Percentiles rank a stretch among this genome's conserved stretches.
These are phyloP conservation scores for Canis aureus DNA, from an alignment of 2,113 vertebrate genomes.

Conservation along the genomic window DNA sequence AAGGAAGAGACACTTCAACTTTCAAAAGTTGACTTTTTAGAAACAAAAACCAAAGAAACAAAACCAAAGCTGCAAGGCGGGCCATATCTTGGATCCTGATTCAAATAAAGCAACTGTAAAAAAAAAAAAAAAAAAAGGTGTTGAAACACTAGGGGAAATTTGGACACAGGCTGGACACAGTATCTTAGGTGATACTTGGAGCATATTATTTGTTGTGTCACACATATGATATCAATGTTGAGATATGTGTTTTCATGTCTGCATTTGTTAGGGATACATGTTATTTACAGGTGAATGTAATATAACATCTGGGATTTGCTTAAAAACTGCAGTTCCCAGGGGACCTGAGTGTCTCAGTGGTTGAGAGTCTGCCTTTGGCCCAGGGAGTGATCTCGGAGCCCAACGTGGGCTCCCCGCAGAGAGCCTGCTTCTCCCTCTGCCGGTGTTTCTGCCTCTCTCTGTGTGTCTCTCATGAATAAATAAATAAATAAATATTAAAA, in stretches of 20 bases:
- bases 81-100: not conserved
- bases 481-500: no score
- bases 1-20: not conserved
- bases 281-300: not conserved
- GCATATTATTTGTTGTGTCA: not conserved
- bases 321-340: conserved; percentile 1
- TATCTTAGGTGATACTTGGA: not conserved
- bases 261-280: not conserved
- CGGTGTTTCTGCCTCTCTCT: no score
- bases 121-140: not conserved
- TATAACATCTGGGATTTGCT: not conserved
- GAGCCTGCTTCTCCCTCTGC: no score
- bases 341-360: no score
- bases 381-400: no score
- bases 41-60: not conserved
- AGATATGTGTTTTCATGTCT: not conserved
- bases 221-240: not conserved
- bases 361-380: no score
- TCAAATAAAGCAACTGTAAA: not conserved
- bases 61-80: not conserved
- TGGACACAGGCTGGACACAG: not conserved
- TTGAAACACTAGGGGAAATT: not conserved
- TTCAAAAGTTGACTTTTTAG: not conserved
- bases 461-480: no score
- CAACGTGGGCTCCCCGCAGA: no score